These are phyloP conservation scores for Cladopsammia gracilis DNA, from an alignment of 64 coral and sea anemone species.

Conservation along the genomic window DNA sequence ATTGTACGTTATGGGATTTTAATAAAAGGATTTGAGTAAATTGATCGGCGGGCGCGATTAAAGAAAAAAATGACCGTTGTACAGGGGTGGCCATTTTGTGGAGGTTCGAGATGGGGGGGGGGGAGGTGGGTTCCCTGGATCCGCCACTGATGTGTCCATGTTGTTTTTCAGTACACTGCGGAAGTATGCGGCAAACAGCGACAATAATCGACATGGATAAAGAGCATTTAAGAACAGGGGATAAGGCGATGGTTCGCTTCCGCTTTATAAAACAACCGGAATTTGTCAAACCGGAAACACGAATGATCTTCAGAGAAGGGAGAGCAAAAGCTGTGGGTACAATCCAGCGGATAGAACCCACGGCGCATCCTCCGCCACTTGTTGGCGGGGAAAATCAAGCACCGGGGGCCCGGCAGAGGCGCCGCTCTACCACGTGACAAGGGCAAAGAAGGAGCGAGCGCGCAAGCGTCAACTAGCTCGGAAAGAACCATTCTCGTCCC, in stretches of 20 bases:
- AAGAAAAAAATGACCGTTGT: no score
- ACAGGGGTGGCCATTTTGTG: no score
- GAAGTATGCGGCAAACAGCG: slow-evolving; percentile 93
- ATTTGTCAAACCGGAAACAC: slow-evolving; percentile 90
- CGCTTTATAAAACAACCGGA: slow-evolving; percentile 97
- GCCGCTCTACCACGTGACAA: slow-evolving; percentile 29
- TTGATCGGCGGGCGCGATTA: no score
- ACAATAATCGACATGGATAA: slow-evolving; percentile 96
- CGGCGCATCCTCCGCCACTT: slow-evolving; percentile 83
- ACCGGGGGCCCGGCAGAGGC: slow-evolving; percentile 77
- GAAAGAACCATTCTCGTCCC: no score
- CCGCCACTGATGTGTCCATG: no score
- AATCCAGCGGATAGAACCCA: slow-evolving; percentile 82
- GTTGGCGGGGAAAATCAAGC: slow-evolving; percentile 87
- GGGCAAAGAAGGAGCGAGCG: slow-evolving; percentile 61
- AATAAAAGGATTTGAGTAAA: no score
- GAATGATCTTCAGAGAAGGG: slow-evolving; percentile 99
- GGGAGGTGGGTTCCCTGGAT: no score
- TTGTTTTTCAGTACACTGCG: slow-evolving; percentile 86
- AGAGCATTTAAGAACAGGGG: slow-evolving; percentile 88
- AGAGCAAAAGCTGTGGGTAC: slow-evolving; percentile 98
- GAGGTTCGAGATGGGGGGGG: no score
- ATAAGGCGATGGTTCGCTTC: slow-evolving; percentile 94
- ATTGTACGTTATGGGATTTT: no score
- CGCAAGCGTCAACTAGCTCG: slow-evolving; percentile 49